Evolutionary conservation across 2,113 vertebrate species (phyloP), one percentile per base, ranked within the genome.

Genomic region (Perca fluviatilis): DNA sequence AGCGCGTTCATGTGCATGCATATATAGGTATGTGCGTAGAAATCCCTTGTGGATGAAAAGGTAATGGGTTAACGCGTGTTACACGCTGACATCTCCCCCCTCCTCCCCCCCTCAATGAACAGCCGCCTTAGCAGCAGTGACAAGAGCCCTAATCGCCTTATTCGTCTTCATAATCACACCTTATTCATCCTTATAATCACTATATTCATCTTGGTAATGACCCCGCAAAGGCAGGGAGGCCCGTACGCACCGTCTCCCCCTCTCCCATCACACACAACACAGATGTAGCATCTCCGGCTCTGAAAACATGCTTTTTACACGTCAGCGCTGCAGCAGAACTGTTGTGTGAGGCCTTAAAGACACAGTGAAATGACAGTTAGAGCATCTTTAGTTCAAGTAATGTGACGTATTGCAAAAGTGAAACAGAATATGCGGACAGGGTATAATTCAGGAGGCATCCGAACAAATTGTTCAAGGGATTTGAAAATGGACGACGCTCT

Each of bases 151-250:
- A 93, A 94, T 93, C 88, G 77, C 78, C 88, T 77, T 88, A 92
- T 93, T 90, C 89, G 90, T 94, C 91, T 91, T 91, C 88, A 93
- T 93, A 94, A 91, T 94, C 92, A 90, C 87, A 89, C 81, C 86
- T 82, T 89, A 91, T 91, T 93, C 90, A 91, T 92, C 88, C 75
- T 83, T 80, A 84, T 94, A 91, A 94, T 91, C 91, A 89, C 78
- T 75, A 67, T 89, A 92, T 93, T 91, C 91, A 90, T 94, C 92
- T 91, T 89, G 68, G 86, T 94, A 92, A 93, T 83, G 86, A 90
- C 88, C 88, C 86, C 19, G 74, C 50, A 40, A 51, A 84, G 74
- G 77, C 77, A 77, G 82, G 77, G 75, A 80, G 77, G 75, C 82
- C 83, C 75, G 36, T 25, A 16, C 33, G 40, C 65, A 16, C 54